phyloP scores from a whole-genome alignment of 1,140 invertebrate genomes.

The Drosophila teissieri region DNA sequence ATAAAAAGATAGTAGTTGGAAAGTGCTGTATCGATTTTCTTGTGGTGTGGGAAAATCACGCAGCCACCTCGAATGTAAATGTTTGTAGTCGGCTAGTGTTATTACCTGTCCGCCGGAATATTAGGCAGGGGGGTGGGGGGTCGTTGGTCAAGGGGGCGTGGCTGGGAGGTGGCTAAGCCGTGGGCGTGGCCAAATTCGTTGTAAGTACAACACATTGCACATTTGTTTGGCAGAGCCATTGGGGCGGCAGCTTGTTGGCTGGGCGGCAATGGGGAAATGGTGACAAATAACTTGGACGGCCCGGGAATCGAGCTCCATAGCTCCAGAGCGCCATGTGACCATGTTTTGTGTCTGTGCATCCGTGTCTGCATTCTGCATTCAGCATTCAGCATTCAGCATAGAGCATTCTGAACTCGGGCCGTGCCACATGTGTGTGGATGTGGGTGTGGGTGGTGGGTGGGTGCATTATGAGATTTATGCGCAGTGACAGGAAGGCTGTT shows the following conservation, averaged over 20 bases:
- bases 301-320: conserved; percentile 11
- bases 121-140: conserved; percentile 15
- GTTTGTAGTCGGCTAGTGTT: conserved; percentile 45
- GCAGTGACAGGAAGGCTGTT: conserved; percentile 70
- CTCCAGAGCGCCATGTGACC: conserved; percentile 1
- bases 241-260: neutral
- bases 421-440: conserved; percentile 10
- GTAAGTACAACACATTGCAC: conserved; percentile 75
- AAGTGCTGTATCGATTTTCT: neutral
- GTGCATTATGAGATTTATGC: conserved; percentile 74
- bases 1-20: neutral
- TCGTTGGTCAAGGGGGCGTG: neutral
- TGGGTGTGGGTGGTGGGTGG: conserved; percentile 6
- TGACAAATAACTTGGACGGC: conserved; percentile 63
- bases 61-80: conserved; percentile 45
- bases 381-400: conserved; percentile 22
- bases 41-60: conserved; percentile 20
- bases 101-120: conserved; percentile 59
- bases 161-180: conserved; percentile 23
- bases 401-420: conserved; percentile 9
- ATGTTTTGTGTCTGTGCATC: conserved; percentile 34
- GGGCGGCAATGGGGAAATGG: conserved; percentile 29
- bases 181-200: conserved; percentile 72
- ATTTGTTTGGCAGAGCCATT: conserved; percentile 54
- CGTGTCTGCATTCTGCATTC: conserved; percentile 31